These are phyloP conservation scores for Meriones psammophilus DNA, from an alignment of 2,797 vertebrate species.

Conservation along the genomic window DNA sequence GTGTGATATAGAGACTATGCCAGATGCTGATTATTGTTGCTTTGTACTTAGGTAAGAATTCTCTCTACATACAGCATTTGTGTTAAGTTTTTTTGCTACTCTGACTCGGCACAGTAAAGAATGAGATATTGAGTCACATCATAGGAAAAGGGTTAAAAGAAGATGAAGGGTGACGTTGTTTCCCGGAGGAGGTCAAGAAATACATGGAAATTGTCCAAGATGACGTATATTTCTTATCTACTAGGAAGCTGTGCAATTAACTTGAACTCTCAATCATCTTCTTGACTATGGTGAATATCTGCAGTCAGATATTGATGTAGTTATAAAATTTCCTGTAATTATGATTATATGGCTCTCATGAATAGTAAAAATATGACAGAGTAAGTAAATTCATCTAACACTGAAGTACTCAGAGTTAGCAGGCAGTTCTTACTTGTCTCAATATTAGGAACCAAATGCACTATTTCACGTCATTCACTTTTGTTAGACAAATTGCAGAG, in stretches of 20 bases:
- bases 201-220: neutral
- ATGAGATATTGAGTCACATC: neutral
- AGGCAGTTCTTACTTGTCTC: neutral
- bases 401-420: neutral
- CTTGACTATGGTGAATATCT: neutral
- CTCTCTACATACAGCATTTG: neutral
- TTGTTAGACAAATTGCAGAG: neutral
- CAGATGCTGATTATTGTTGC: neutral
- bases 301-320: neutral
- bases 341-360: neutral
- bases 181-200: neutral
- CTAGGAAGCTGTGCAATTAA: neutral
- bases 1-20: too few species aligned
- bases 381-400: neutral
- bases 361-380: neutral
- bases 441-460: neutral
- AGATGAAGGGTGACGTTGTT: neutral
- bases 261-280: neutral
- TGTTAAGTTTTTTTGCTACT: neutral
- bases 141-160: neutral
- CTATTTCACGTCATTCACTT: neutral
- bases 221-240: neutral
- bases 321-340: neutral
- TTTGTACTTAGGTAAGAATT: neutral
- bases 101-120: neutral